Conservation (phyloP, 2,888 invertebrate species). For the Beris morrisii region DNA sequence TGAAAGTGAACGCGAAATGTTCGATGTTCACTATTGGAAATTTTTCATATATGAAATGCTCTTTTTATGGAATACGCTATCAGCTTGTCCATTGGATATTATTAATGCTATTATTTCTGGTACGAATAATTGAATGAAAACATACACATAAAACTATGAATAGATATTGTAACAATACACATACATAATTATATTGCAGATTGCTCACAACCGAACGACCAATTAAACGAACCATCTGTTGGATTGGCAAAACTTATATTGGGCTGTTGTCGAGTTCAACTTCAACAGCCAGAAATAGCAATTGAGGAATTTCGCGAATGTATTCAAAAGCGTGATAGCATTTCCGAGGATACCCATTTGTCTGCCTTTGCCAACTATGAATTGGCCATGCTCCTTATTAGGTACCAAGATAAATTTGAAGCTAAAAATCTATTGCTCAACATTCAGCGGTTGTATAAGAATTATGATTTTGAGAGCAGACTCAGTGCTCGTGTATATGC, state of each 20-base stretch:
- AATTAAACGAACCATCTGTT: constrained; percentile 59
- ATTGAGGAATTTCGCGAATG: constrained; percentile 48
- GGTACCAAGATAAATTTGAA: constrained; percentile 58
- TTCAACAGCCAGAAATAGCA: constrained; percentile 53
- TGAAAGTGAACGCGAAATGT: constrained; percentile 43
- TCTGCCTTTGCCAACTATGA: constrained; percentile 69
- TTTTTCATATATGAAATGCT: constrained; percentile 66
- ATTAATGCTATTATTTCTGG: constrained; percentile 56
- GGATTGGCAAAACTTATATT: constrained; percentile 60
- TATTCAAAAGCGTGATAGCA: constrained; percentile 50
- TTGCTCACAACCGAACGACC: constrained; percentile 38
- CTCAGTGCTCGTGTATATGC: constrained; percentile 65
- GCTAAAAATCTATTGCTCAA: constrained; percentile 58
- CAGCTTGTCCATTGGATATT: constrained; percentile 58
- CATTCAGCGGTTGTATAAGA: constrained; percentile 60
- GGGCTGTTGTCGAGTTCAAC: constrained; percentile 58
- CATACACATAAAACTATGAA: constrained; percentile 13
- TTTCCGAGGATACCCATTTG: constrained; percentile 59
- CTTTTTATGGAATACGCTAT: constrained; percentile 69
- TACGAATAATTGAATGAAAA: constrained; percentile 41
- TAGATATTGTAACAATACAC: constrained; percentile 26
- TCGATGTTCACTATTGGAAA: constrained; percentile 57
- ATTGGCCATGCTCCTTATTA: constrained; percentile 59
- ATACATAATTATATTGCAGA: constrained; percentile 24
- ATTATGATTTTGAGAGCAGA: constrained; percentile 69